Conservation (phyloP, 2,113 vertebrate species). For the Neoarius graeffei region DNA sequence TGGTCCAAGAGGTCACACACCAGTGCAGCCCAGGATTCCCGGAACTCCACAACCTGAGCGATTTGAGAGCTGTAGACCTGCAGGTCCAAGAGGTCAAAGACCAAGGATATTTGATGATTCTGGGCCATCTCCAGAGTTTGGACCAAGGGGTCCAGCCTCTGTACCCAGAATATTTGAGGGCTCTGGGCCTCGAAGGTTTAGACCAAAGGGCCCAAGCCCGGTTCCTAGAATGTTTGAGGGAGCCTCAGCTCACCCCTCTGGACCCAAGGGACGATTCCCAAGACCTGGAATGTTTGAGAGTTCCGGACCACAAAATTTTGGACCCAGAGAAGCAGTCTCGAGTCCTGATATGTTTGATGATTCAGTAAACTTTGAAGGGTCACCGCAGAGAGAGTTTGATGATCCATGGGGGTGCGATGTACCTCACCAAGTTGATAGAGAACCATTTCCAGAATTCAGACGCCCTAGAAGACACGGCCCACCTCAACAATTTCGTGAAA, state of each 20-base stretch:
- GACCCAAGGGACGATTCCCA: slow-evolving; percentile 3
- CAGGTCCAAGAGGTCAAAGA: slow-evolving; percentile 24
- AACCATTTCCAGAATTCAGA: slow-evolving; percentile 60
- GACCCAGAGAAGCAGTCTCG: neutral
- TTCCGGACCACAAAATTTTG: neutral
- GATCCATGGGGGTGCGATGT: slow-evolving; percentile 65
- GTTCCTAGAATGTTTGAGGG: neutral
- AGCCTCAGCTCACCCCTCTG: neutral
- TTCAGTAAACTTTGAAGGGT: slow-evolving; percentile 52
- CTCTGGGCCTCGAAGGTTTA: slow-evolving; percentile 7
- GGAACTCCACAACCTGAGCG: slow-evolving; percentile 13
- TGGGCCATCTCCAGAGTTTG: slow-evolving; percentile 62
- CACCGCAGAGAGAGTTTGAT: slow-evolving; percentile 40
- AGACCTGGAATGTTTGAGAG: slow-evolving; percentile 23
- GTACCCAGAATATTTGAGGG: slow-evolving; percentile 27
- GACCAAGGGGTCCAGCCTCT: slow-evolving; percentile 62
- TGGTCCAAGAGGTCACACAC: slow-evolving; percentile 36
- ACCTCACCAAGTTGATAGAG: slow-evolving; percentile 68
- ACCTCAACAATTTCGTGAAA: slow-evolving; percentile 1
- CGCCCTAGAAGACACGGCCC: slow-evolving; percentile 55
- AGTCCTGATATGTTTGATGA: slow-evolving; percentile 57
- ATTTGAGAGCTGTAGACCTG: slow-evolving; percentile 18
- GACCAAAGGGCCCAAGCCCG: slow-evolving; percentile 6
- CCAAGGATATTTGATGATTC: neutral
- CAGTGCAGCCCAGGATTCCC: neutral